Evolutionary conservation across 2,797 vertebrate species (phyloP), one percentile per base, ranked within the genome.

Genomic region (Lateolabrax maculatus): DNA sequence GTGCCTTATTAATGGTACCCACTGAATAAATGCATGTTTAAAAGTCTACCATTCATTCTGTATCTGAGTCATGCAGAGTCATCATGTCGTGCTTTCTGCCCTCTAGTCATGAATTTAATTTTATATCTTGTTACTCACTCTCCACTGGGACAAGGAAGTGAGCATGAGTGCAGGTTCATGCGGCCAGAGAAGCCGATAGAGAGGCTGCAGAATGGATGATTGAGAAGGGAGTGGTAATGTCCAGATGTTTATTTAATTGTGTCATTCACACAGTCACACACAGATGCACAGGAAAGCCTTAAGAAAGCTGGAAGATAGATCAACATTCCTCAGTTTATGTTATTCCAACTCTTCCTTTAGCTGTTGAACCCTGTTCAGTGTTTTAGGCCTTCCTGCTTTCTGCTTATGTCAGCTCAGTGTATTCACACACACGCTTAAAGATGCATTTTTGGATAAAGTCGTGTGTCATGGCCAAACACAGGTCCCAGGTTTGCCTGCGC

Each of bases 391-490:
- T n/a, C 2, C 37, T 19, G 56, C n/a, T 36, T 39, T 62, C 57
- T 72, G 69, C 64, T 43, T 15, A 3, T 63, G 60, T 80, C 57
- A 67, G 57, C 75, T 56, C 6, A 36, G 8, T 62, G 25, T 67
- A 52, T 34, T 39, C 68, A 61, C 69, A 52, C 57, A 19, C 44
- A 43, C 41, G 34, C 25, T n/a, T 51, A 61, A n/a, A 75, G 10
- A 61, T 25, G 15, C 16, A 55, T 44, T n/a, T 55, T 72, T 25
- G 5, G 37, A 36, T 51, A 11, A 43, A 49, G 25, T 11, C 13
- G 9, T 73, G 57, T 81, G 70, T 84, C 36, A 10, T 75, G 23
- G n/a, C 9, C 46, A 86, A 90, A 90, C 52, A 77, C 21, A 67
- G 31, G 31, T 49, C 27, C 70, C 36, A 18, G 19, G 25, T 79